Base-by-base conservation (phyloP, 2,888 invertebrate genomes). In the Netelia virgata region DNA sequence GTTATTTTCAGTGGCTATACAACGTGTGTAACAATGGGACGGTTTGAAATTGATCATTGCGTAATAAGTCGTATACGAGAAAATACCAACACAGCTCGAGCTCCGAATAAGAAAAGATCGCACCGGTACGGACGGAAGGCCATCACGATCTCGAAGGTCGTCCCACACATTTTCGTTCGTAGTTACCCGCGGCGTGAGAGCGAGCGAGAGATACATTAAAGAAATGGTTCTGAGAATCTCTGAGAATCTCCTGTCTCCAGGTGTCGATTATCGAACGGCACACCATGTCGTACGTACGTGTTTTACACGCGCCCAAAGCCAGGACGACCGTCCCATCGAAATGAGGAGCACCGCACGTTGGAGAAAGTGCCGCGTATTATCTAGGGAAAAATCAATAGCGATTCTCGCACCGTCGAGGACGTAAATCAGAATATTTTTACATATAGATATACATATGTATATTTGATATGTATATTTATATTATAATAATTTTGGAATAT, bases 361-460 rank as follows among this genome's bases (percentile, higher is more conserved):
- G 82, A 82, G 82, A 82, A 82, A 76, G 82, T 82, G 64, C 47
- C 68, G 20, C 28, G 57, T 73, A 16, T 55, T 72, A 72, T 70
- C 55, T 77, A 73, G 61, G 36, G 47, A 68, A 59, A 77, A 72
- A 57, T 66, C 47, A 72, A 64, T 43, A 20, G 53, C 43, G 57
- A 59, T 73, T 66, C 72, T 82, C 55, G 63, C 50, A 28, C 64
- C 59, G 20, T 20, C n/a, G 55, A 53, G 36, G 36, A 70, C 18
- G 57, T 57, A 70, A 57, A 70, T 70, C 18, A 18, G 47, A 3
- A 36, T 16, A 28, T 59, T 59, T 59, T 28, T 10, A 55, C 18
- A 41, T 70, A 14, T 47, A 47, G 43, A 23, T 23, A 36, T 59
- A 50, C 64, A 11, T 64, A 53, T 41, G 28, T 66, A 28, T 50